Evolutionary conservation across 2,797 vertebrate genomes (phyloP).

Genomic region (Siniperca scherzeri): DNA sequence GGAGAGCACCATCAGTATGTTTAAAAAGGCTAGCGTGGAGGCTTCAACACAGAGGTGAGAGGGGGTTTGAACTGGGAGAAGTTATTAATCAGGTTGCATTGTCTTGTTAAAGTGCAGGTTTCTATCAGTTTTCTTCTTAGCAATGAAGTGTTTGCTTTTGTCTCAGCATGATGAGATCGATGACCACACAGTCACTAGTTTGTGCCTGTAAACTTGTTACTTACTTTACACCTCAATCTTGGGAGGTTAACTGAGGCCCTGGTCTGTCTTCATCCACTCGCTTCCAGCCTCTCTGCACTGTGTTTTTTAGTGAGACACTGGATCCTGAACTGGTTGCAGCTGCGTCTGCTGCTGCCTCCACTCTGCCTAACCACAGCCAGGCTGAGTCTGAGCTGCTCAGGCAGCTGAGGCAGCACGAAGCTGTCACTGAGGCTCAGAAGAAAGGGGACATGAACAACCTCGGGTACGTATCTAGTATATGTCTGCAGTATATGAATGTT

Average conservation of each 20-base stretch:
- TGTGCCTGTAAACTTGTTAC: background rate
- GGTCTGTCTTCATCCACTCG: background rate
- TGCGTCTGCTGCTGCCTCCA: slow-evolving; percentile 90
- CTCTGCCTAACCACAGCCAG: slow-evolving; percentile 83
- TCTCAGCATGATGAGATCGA: background rate
- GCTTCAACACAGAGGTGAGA: slow-evolving; percentile 81
- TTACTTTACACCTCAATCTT: background rate
- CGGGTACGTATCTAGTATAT: slow-evolving; percentile 82
- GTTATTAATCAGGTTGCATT: background rate
- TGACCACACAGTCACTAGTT: background rate
- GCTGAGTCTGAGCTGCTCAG: slow-evolving; percentile 91
- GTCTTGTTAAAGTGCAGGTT: background rate
- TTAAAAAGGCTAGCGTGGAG: slow-evolving; percentile 73
- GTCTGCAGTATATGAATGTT: background rate
- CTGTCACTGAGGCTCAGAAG: slow-evolving; percentile 82
- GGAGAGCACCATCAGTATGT: slow-evolving; percentile 76
- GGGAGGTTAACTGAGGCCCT: background rate
- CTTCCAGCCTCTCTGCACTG: background rate
- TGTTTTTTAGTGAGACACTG: slow-evolving; percentile 73
- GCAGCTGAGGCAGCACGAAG: slow-evolving; percentile 89
- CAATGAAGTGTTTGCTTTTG: background rate
- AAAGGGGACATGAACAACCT: slow-evolving; percentile 75
- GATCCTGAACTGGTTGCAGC: slow-evolving; percentile 88
- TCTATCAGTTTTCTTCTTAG: background rate
- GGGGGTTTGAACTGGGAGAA: background rate